A percentile compares a stretch with the other conserved stretches of the same genome.
phyloP scores from a whole-genome alignment of 2,797 vertebrate species.

The Poecilia picta region DNA sequence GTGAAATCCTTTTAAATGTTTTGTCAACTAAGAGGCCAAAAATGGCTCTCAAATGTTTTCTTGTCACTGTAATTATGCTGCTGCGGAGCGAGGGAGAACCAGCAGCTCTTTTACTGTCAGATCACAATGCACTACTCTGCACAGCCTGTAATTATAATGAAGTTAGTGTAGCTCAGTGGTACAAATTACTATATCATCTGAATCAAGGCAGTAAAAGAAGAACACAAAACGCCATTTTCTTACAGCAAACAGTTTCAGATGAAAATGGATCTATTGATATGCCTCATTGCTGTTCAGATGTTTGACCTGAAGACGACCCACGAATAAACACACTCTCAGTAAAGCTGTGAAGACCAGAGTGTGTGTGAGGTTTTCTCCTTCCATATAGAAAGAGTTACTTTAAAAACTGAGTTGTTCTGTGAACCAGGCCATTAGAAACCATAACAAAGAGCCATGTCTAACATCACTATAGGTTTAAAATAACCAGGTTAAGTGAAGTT shows the following conservation, averaged over 20 bases:
- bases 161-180: background rate
- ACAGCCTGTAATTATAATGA: background rate
- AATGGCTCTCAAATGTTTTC: background rate
- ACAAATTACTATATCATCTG: background rate
- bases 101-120: constrained; percentile 1
- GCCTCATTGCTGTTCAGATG: background rate
- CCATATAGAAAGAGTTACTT: background rate
- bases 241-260: background rate
- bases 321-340: background rate
- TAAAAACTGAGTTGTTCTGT: background rate
- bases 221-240: background rate
- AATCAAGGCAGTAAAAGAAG: background rate
- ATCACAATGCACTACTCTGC: background rate
- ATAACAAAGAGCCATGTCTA: background rate
- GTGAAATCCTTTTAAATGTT: background rate
- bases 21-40: background rate
- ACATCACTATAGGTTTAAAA: background rate
- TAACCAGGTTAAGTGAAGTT: background rate
- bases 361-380: background rate
- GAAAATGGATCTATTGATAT: background rate
- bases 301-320: background rate
- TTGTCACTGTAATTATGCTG: background rate
- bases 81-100: background rate
- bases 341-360: background rate
- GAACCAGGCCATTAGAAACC: background rate